Conservation (phyloP, 2,113 vertebrate species). For the Bubalus kerabau region DNA sequence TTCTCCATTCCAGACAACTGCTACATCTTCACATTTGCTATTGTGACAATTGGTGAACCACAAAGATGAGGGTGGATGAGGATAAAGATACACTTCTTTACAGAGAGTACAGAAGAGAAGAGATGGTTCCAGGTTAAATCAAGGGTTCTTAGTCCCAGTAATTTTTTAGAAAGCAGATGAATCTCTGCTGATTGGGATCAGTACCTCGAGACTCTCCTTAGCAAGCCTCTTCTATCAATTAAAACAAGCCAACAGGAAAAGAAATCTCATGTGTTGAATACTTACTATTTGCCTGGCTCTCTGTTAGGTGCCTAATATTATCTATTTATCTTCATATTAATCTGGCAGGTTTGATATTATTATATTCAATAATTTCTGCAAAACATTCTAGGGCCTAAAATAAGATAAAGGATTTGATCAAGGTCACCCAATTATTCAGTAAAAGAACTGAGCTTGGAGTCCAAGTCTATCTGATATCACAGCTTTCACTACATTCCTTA, state of each 20-base stretch:
- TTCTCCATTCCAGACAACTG: background rate
- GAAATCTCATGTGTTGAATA: background rate
- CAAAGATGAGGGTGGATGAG: background rate
- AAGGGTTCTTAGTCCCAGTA: background rate
- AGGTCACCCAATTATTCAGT: background rate
- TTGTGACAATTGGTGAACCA: background rate
- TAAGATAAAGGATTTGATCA: background rate
- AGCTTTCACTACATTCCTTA: background rate
- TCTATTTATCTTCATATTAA: background rate
- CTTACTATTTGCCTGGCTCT: background rate
- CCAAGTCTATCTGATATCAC: background rate
- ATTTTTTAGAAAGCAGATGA: background rate
- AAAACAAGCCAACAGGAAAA: background rate
- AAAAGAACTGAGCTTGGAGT: background rate
- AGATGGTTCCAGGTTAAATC: background rate
- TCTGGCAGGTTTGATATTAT: background rate
- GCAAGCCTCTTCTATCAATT: background rate
- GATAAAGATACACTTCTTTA: background rate
- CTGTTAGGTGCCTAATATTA: background rate
- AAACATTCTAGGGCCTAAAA: constrained; percentile 14
- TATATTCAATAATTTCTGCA: background rate
- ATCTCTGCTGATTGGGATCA: background rate
- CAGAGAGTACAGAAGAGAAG: background rate
- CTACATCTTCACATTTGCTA: background rate
- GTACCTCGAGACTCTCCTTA: background rate